Evolutionary conservation across 1,140 invertebrate genomes (phyloP).

Genomic region (Bombus pascuorum): DNA sequence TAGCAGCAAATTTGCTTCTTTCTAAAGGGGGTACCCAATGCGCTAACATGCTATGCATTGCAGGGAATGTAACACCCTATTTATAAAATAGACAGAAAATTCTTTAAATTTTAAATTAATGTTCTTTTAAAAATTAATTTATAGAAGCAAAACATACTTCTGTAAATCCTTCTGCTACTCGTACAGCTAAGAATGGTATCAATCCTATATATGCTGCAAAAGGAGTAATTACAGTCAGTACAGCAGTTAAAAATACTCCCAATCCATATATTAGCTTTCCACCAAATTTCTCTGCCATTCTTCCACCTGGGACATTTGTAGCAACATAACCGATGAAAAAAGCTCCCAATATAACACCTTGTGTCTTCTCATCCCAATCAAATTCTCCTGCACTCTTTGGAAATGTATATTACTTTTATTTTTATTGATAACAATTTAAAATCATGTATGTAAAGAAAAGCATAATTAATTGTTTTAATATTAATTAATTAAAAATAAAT

Average conservation of each 20-base stretch:
- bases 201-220: constrained; percentile 88
- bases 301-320: constrained; percentile 93
- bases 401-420: constrained; percentile 40
- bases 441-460: not conserved
- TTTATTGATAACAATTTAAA: too few relatives aligned
- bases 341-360: constrained; percentile 91
- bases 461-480: too few relatives aligned
- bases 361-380: constrained; percentile 89
- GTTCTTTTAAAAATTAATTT: constrained; percentile 20
- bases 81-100: constrained; percentile 49
- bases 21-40: constrained; percentile 92
- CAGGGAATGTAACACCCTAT: constrained; percentile 91
- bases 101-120: constrained; percentile 17
- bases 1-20: constrained; percentile 90
- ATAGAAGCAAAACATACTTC: constrained; percentile 84
- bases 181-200: constrained; percentile 88
- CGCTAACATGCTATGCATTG: constrained; percentile 91
- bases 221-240: constrained; percentile 90
- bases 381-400: constrained; percentile 88
- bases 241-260: constrained; percentile 89
- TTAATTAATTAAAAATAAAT: constrained; percentile 8
- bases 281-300: constrained; percentile 90
- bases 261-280: constrained; percentile 91
- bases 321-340: constrained; percentile 95
- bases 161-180: constrained; percentile 92